Evolutionary conservation across 2,888 invertebrate species (phyloP).

Genomic region (Xestia xanthographa): DNA sequence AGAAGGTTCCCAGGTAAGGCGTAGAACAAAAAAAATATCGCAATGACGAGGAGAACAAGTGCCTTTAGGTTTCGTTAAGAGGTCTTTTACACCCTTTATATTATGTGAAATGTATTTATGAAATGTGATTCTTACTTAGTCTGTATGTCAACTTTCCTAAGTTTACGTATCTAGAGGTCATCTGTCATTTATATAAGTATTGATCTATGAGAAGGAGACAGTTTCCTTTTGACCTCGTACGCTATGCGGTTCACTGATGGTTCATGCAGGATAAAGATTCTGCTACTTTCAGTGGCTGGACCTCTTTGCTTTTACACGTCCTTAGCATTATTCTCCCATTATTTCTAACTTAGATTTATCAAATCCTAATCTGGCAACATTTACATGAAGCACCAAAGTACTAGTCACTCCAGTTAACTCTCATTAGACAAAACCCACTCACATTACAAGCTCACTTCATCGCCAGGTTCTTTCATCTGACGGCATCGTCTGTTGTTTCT

Average conservation of each 20-base stretch:
- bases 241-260: neutral
- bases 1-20: too few species aligned
- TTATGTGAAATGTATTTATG: neutral
- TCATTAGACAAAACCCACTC: conserved; percentile 54
- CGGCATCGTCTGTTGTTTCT: conserved; percentile 62
- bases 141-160: neutral
- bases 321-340: neutral
- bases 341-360: too few species aligned
- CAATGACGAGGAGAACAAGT: too few species aligned
- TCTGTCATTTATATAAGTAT: neutral
- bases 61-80: too few species aligned
- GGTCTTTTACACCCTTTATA: too few species aligned
- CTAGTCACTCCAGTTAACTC: conserved; percentile 37
- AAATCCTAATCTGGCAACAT: too few species aligned
- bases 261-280: neutral
- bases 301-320: neutral
- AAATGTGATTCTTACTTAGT: neutral
- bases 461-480: conserved; percentile 48
- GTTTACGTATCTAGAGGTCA: neutral
- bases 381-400: neutral
- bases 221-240: neutral
- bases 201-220: neutral
- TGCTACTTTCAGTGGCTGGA: neutral
- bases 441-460: conserved; percentile 56
- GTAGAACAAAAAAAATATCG: too few species aligned